phyloP scores from a whole-genome alignment of 2,888 invertebrate genomes.

The Laothoe populi region DNA sequence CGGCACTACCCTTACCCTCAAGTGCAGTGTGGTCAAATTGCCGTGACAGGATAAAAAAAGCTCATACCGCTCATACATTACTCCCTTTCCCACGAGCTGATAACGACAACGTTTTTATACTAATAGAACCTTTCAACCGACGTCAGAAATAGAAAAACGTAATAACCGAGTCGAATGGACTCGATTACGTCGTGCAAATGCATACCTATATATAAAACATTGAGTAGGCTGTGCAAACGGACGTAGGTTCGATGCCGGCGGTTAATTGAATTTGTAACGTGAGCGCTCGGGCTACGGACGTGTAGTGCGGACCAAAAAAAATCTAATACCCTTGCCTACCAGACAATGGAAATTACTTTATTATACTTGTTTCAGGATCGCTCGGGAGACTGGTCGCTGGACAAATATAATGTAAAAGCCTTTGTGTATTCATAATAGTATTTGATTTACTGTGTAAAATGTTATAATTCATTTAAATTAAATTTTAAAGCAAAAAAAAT shows the following conservation, averaged over 20 bases:
- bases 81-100: no score
- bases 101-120: no score
- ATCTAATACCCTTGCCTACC: conserved; percentile 9
- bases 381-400: neutral
- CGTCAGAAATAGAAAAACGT: neutral
- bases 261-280: conserved; percentile 20
- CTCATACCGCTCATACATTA: no score
- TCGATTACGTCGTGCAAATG: neutral
- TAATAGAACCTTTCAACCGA: no score
- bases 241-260: neutral
- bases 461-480: no score
- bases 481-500: no score
- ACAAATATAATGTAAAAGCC: neutral
- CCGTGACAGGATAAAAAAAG: no score
- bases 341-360: conserved; percentile 7
- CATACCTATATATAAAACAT: conserved; percentile 9
- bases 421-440: no score
- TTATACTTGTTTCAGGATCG: conserved; percentile 2
- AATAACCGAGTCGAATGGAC: neutral
- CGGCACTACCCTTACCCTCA: no score
- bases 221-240: neutral
- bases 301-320: conserved; percentile 2
- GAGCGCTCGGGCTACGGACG: neutral
- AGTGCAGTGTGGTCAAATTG: no score
- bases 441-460: no score